Evolutionary conservation across 2,888 invertebrate species (phyloP).

Genomic region (Drosophila austrosaltans): DNA sequence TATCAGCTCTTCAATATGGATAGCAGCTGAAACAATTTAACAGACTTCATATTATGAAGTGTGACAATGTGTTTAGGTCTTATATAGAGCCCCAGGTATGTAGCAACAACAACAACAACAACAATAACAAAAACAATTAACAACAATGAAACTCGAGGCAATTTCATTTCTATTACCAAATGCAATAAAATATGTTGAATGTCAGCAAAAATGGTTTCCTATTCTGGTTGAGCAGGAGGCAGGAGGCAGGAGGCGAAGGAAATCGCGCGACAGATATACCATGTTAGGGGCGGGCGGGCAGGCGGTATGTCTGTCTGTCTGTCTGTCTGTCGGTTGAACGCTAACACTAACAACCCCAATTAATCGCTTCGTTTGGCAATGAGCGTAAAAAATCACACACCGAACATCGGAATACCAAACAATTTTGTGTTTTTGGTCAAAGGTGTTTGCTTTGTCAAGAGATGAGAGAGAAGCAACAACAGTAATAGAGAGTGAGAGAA

Average conservation of each 20-base stretch:
- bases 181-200: slow-evolving; percentile 71
- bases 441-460: slow-evolving; percentile 67
- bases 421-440: slow-evolving; percentile 50
- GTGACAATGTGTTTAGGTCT: slow-evolving; percentile 56
- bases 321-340: neutral
- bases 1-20: neutral
- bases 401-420: slow-evolving; percentile 15
- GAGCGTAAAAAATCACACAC: slow-evolving; percentile 60
- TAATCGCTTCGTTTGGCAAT: slow-evolving; percentile 63
- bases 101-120: slow-evolving; percentile 8
- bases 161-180: slow-evolving; percentile 44
- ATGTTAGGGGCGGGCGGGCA: slow-evolving; percentile 54
- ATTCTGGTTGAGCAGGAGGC: slow-evolving; percentile 1
- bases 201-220: slow-evolving; percentile 42
- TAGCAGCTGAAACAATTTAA: neutral
- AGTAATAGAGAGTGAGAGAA: slow-evolving; percentile 40
- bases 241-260: neutral
- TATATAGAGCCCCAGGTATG: slow-evolving; percentile 1
- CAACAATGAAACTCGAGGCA: slow-evolving; percentile 51
- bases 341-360: slow-evolving; percentile 69
- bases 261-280: slow-evolving; percentile 47
- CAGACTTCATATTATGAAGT: slow-evolving; percentile 56
- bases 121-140: slow-evolving; percentile 60
- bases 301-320: slow-evolving; percentile 21
- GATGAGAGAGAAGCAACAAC: slow-evolving; percentile 10